phyloP scores from a whole-genome alignment of 2,888 invertebrate species.

The Cephus rjabovi region DNA sequence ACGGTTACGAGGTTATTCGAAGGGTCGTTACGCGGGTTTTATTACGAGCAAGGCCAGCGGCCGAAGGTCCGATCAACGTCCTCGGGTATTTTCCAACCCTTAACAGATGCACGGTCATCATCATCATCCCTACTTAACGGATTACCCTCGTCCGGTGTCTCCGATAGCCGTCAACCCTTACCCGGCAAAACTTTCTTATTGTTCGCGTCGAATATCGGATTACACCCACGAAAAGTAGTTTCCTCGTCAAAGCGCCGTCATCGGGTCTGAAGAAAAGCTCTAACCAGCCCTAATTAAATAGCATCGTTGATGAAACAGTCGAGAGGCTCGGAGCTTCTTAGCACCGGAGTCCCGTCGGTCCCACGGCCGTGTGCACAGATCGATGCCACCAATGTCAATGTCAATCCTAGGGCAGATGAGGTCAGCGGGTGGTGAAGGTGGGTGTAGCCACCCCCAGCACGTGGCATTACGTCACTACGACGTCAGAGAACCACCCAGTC shows the following conservation, averaged over 20 bases:
- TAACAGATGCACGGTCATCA: not conserved
- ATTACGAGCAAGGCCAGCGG: not conserved
- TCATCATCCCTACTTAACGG: not conserved
- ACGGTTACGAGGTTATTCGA: not conserved
- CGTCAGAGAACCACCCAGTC: constrained; percentile 43
- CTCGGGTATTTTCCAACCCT: not conserved
- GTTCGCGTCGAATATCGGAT: not conserved
- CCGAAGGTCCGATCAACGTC: not conserved
- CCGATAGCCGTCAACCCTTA: not conserved
- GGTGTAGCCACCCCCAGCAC: constrained; percentile 24
- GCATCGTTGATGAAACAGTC: not conserved
- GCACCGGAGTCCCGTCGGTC: not conserved
- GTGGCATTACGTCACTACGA: constrained; percentile 43
- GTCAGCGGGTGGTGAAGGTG: not conserved
- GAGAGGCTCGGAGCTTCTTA: not conserved
- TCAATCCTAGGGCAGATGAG: constrained; percentile 50
- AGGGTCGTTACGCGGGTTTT: not conserved
- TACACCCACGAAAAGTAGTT: not conserved
- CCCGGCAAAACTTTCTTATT: not conserved
- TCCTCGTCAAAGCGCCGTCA: not conserved
- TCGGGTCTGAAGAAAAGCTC: not conserved
- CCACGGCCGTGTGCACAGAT: constrained; percentile 27
- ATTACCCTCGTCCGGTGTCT: not conserved
- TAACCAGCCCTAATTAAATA: not conserved
- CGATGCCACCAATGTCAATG: constrained; percentile 60